Conservation (phyloP, 1,140 invertebrate genomes). For the Drosophila rufa region DNA sequence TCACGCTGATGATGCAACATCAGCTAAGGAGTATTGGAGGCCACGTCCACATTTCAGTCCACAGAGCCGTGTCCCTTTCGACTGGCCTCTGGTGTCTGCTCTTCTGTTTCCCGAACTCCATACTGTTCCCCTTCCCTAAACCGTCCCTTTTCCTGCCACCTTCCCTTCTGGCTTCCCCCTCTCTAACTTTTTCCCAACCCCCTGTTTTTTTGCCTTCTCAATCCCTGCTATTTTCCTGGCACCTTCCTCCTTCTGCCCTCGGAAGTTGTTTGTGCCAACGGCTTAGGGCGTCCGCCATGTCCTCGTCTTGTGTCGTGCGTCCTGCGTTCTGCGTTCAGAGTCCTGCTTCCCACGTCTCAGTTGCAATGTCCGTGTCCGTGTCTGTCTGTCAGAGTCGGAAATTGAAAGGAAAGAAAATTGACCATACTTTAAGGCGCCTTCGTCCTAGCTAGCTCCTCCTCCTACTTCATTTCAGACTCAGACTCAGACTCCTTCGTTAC, state of each 20-base stretch:
- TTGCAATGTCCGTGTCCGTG: background rate
- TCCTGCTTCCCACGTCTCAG: background rate
- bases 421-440: slow-evolving; percentile 59
- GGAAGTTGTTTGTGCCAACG: slow-evolving; percentile 67
- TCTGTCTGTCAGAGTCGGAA: slow-evolving; percentile 64
- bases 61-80: background rate
- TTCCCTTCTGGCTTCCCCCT: background rate
- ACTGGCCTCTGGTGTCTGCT: background rate
- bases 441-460: background rate
- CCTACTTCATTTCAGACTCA: slow-evolving; percentile 1
- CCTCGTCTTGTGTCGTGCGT: slow-evolving; percentile 9
- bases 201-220: background rate
- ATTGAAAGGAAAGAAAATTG: slow-evolving; percentile 69
- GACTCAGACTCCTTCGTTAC: background rate
- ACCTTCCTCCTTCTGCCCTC: background rate
- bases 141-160: background rate
- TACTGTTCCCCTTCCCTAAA: background rate
- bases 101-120: background rate
- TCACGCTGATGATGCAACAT: slow-evolving; percentile 50
- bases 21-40: slow-evolving; percentile 47
- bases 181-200: background rate
- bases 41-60: slow-evolving; percentile 15
- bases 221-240: background rate
- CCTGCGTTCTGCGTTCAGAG: background rate
- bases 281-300: slow-evolving; percentile 36